Conservation (phyloP, 2,797 vertebrate genomes). For the Limnodromus scolopaceus region DNA sequence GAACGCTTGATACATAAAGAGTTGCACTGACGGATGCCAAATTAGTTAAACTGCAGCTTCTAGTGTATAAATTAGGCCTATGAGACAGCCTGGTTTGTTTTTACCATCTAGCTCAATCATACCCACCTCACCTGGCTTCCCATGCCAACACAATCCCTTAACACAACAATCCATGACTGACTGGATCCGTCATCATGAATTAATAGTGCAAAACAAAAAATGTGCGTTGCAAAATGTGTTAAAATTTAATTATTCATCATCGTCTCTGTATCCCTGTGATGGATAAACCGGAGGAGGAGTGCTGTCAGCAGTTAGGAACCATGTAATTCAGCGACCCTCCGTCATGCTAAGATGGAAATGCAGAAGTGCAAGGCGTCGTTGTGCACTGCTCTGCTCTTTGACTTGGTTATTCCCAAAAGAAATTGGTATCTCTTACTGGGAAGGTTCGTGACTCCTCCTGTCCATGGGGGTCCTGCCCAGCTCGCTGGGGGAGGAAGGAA, state of each 20-base stretch:
- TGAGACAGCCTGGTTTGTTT: neutral
- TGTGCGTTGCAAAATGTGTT: neutral
- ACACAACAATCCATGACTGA: neutral
- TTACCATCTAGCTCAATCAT: neutral
- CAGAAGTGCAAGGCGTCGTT: fast-evolving
- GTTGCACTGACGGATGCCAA: neutral
- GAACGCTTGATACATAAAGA: neutral
- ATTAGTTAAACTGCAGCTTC: neutral
- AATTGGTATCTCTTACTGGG: fast-evolving
- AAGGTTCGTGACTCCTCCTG: neutral
- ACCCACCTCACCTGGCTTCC: neutral
- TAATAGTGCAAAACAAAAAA: neutral
- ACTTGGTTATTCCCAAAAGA: neutral
- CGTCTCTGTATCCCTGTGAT: fast-evolving
- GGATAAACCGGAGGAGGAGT: neutral
- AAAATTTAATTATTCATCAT: neutral
- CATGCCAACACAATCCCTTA: neutral
- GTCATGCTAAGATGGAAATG: neutral
- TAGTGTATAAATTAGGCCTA: neutral
- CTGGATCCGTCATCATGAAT: neutral
- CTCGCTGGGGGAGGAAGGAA: fast-evolving
- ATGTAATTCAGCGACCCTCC: neutral
- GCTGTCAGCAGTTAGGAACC: neutral
- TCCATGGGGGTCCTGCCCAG: neutral
- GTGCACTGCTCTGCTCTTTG: neutral